Percentiles rank a stretch among this genome's conserved stretches.
phyloP scores from a whole-genome alignment of 1,140 invertebrate genomes.

The Thrips palmi region DNA sequence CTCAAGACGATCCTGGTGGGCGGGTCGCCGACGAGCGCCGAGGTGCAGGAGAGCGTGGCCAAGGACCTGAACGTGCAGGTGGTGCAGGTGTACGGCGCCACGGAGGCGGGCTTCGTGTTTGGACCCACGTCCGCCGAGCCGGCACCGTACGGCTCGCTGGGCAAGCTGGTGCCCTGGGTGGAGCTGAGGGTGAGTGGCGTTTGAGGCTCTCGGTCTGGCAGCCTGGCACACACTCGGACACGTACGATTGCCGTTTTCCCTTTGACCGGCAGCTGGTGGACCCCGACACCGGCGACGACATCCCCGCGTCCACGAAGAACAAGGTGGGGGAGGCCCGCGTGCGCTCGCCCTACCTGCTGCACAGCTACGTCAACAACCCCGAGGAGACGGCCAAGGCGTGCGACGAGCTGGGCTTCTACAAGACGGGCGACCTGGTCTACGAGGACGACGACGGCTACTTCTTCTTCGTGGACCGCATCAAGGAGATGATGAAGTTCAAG shows the following conservation, averaged over 20 bases:
- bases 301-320: too few relatives aligned
- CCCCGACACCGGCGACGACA: too few relatives aligned
- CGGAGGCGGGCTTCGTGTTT: too few relatives aligned
- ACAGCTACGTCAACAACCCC: slow-evolving; percentile 39
- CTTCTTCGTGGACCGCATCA: slow-evolving; percentile 38
- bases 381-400: slow-evolving; percentile 38
- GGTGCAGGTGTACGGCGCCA: too few relatives aligned
- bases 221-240: too few relatives aligned
- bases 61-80: slow-evolving; percentile 9
- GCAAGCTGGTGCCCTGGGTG: too few relatives aligned
- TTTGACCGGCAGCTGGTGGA: too few relatives aligned
- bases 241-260: too few relatives aligned
- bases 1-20: slow-evolving; percentile 15
- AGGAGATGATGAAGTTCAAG: slow-evolving; percentile 36
- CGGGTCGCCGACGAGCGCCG: slow-evolving; percentile 14
- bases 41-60: slow-evolving; percentile 13
- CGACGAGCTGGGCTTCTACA: slow-evolving; percentile 38
- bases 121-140: too few relatives aligned
- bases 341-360: slow-evolving; percentile 21
- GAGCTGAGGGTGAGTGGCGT: too few relatives aligned
- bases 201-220: too few relatives aligned
- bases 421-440: slow-evolving; percentile 46
- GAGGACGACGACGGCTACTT: slow-evolving; percentile 32
- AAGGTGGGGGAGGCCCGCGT: slow-evolving; percentile 27
- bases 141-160: too few relatives aligned